Evolutionary conservation across 2,113 vertebrate genomes (phyloP).

Genomic region (Chrysemys picta): DNA sequence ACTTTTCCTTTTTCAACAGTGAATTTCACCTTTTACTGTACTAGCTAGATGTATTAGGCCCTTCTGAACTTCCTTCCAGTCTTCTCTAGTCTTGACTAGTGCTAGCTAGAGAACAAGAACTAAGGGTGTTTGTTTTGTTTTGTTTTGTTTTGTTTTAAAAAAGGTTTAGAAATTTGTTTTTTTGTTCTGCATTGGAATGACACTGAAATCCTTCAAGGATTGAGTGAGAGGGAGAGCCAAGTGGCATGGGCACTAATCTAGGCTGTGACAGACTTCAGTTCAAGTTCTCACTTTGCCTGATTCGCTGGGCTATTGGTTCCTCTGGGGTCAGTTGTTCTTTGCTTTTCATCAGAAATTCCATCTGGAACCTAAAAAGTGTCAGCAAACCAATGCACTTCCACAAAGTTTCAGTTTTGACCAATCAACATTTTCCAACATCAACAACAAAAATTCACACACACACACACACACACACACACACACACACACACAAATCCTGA

Average conservation of each 20-base stretch:
- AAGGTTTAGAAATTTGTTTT: background rate
- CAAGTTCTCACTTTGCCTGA: background rate
- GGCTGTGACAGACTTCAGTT: background rate
- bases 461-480: too few species aligned
- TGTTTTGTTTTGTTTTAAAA: background rate
- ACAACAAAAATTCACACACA: background rate
- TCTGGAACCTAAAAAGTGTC: background rate
- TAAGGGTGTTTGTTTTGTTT: background rate
- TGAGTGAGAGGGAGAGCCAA: background rate
- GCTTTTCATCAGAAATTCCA: background rate
- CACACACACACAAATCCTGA: background rate
- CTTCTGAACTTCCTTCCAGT: background rate
- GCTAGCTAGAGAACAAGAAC: background rate
- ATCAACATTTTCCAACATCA: background rate
- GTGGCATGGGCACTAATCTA: background rate
- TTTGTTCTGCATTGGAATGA: background rate
- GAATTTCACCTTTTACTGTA: background rate
- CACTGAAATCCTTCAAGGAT: background rate
- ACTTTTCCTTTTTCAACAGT: background rate
- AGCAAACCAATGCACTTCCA: background rate
- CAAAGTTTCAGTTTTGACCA: background rate
- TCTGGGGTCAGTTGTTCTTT: background rate
- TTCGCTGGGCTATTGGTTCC: background rate
- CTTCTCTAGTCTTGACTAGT: background rate
- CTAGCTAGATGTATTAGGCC: background rate